A percentile compares a stretch with the other conserved stretches of the same genome.
These are phyloP conservation scores for Ancistrus triradiatus DNA, from an alignment of 2,113 vertebrate species.

Conservation along the genomic window DNA sequence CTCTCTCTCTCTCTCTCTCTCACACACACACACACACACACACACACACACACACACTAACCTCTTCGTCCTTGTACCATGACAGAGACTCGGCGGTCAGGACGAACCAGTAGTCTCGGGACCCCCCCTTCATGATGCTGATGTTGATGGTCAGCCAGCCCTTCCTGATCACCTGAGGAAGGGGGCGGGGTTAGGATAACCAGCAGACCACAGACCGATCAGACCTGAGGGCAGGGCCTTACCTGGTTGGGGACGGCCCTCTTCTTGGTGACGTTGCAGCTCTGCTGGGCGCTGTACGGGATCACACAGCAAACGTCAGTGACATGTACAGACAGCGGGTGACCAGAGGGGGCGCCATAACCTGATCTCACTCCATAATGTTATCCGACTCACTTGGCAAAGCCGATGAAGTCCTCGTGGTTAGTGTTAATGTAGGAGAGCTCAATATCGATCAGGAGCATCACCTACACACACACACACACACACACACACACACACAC, in stretches of 20 bases:
- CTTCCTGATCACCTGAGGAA: slow-evolving; percentile 82
- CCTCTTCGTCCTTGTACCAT: slow-evolving; percentile 99
- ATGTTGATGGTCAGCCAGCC: slow-evolving; percentile 98
- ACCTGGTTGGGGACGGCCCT: slow-evolving; percentile 91
- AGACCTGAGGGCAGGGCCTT: background rate
- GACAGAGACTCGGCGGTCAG: slow-evolving; percentile 91
- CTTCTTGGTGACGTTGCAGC: slow-evolving; percentile 85
- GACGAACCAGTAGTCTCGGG: slow-evolving; percentile 97
- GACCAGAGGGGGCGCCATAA: background rate
- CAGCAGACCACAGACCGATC: background rate
- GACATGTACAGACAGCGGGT: background rate
- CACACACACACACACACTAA: slow-evolving; percentile 49
- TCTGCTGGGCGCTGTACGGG: slow-evolving; percentile 81
- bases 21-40: slow-evolving; percentile 21
- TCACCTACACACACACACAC: slow-evolving; percentile 70
- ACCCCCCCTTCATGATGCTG: slow-evolving; percentile 97
- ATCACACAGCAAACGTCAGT: background rate
- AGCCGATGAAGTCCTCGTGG: slow-evolving; percentile 97
- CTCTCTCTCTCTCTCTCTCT: background rate
- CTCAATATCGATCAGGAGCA: slow-evolving; percentile 94
- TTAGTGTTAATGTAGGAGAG: slow-evolving; percentile 99
- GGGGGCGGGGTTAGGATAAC: slow-evolving; percentile 12
- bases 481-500: slow-evolving; percentile 3
- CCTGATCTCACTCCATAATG: too few relatives aligned
- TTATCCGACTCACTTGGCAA: slow-evolving; percentile 82